These are phyloP conservation scores for Mechanitis messenoides DNA, from an alignment of 2,888 invertebrate genomes.

Conservation along the genomic window DNA sequence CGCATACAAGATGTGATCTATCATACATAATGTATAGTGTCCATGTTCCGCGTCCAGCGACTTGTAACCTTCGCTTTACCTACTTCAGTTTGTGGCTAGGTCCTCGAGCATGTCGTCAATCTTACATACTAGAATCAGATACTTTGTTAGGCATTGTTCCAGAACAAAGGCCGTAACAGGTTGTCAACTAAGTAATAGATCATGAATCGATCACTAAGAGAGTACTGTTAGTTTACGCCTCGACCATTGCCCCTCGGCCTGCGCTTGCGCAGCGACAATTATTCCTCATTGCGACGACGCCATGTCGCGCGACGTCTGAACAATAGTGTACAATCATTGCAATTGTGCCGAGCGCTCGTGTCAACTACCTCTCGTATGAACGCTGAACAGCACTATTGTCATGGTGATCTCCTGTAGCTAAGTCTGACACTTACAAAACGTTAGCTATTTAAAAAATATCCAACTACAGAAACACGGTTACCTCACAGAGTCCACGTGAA, in stretches of 20 bases:
- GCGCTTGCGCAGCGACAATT: conserved; percentile 41
- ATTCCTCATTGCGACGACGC: conserved; percentile 44
- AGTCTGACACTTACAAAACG: conserved; percentile 60
- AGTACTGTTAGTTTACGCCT: conserved; percentile 46
- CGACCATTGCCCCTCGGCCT: conserved; percentile 50
- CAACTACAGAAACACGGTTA: conserved; percentile 40
- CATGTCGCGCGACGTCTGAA: conserved; percentile 36
- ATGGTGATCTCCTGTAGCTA: conserved; percentile 60
- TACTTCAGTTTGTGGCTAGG: conserved; percentile 20
- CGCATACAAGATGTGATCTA: conserved; percentile 64
- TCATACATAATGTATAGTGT: conserved; percentile 63
- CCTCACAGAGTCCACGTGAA: background rate
- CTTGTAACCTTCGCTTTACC: conserved; percentile 43
- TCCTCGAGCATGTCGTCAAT: background rate
- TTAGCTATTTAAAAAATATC: conserved; percentile 54
- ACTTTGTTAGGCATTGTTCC: conserved; percentile 4
- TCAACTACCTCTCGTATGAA: conserved; percentile 65
- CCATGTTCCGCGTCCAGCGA: conserved; percentile 52
- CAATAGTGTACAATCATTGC: conserved; percentile 68
- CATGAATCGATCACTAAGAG: conserved; percentile 40
- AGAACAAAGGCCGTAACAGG: conserved; percentile 18
- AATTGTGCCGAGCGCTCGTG: conserved; percentile 56
- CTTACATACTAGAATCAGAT: background rate
- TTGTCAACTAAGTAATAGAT: conserved; percentile 32
- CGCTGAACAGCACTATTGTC: conserved; percentile 62